phyloP scores from a whole-genome alignment of 2,797 vertebrate genomes.

The Pseudochaenichthys georgianus region DNA sequence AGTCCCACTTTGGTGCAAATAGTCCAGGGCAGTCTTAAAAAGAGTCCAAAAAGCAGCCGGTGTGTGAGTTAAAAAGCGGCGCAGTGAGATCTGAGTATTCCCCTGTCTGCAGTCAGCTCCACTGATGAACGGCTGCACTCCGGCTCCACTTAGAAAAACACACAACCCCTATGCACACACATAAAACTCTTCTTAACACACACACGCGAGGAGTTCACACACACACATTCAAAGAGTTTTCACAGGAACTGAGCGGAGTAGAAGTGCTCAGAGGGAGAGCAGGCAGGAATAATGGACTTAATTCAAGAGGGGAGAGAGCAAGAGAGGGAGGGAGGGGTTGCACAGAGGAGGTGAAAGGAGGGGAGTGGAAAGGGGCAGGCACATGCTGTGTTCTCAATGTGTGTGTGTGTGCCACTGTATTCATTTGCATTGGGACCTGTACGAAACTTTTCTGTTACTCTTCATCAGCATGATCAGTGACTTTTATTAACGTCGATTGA shows the following conservation, averaged over 20 bases:
- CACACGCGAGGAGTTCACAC: conserved; percentile 65
- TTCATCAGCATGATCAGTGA: conserved; percentile 18
- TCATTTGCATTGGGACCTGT: conserved; percentile 4
- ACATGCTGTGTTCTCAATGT: conserved; percentile 30
- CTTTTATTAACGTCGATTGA: conserved; percentile 3
- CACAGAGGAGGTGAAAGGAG: conserved; percentile 63
- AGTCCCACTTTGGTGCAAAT: conserved; percentile 47
- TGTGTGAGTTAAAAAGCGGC: conserved; percentile 58
- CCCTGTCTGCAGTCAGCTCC: conserved; percentile 62
- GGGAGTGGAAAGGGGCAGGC: conserved; percentile 67
- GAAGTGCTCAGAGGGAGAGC: conserved; percentile 77
- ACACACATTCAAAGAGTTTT: conserved; percentile 53
- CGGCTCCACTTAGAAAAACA: conserved; percentile 80
- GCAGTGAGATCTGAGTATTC: conserved; percentile 64
- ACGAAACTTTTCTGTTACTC: not conserved
- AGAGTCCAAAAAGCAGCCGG: conserved; percentile 58
- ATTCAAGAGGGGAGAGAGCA: conserved; percentile 74
- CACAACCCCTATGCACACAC: conserved; percentile 70
- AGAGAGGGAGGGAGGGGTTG: conserved; percentile 27
- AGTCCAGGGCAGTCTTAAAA: conserved; percentile 48
- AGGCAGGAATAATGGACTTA: conserved; percentile 83
- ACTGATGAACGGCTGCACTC: conserved; percentile 78
- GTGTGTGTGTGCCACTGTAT: conserved; percentile 29
- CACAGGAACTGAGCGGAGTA: conserved; percentile 65
- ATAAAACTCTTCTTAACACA: conserved; percentile 71